Evolutionary conservation across 1,140 invertebrate genomes (phyloP).

Genomic region (Brachionus calyciflorus): DNA sequence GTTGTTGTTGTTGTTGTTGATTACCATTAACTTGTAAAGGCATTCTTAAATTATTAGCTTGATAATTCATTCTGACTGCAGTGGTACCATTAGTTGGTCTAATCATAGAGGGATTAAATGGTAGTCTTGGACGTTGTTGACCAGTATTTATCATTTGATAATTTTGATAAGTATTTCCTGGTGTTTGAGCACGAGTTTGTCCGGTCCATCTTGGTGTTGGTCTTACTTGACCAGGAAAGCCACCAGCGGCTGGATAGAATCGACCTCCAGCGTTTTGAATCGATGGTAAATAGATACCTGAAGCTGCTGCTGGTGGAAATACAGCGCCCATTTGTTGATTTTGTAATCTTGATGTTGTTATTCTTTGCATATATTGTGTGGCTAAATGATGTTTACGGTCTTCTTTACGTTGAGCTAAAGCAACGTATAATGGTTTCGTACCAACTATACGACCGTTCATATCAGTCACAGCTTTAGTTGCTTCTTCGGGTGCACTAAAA

Average conservation of each 20-base stretch:
- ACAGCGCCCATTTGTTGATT: conserved; percentile 64
- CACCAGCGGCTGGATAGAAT: conserved; percentile 49
- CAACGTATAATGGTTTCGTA: conserved; percentile 73
- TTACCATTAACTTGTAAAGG: neutral
- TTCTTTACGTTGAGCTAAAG: conserved; percentile 95
- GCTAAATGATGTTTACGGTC: conserved; percentile 94
- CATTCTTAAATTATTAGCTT: neutral
- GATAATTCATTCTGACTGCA: neutral
- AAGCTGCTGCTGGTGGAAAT: conserved; percentile 12
- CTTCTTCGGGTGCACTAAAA: conserved; percentile 95
- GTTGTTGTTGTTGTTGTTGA: neutral
- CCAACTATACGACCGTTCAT: conserved; percentile 97
- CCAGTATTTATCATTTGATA: conserved; percentile 22
- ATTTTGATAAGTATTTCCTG: conserved; percentile 37
- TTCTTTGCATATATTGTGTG: conserved; percentile 70
- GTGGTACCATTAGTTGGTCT: neutral
- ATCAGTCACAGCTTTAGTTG: conserved; percentile 94
- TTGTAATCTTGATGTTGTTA: neutral
- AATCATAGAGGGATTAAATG: neutral
- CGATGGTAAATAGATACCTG: neutral
- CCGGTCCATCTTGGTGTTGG: conserved; percentile 88
- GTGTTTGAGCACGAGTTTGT: conserved; percentile 60
- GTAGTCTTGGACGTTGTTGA: conserved; percentile 29
- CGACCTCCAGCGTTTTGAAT: conserved; percentile 48
- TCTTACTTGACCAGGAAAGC: conserved; percentile 56